These are phyloP conservation scores for Botia almorhae DNA, from an alignment of 2,797 vertebrate species.

Conservation along the genomic window DNA sequence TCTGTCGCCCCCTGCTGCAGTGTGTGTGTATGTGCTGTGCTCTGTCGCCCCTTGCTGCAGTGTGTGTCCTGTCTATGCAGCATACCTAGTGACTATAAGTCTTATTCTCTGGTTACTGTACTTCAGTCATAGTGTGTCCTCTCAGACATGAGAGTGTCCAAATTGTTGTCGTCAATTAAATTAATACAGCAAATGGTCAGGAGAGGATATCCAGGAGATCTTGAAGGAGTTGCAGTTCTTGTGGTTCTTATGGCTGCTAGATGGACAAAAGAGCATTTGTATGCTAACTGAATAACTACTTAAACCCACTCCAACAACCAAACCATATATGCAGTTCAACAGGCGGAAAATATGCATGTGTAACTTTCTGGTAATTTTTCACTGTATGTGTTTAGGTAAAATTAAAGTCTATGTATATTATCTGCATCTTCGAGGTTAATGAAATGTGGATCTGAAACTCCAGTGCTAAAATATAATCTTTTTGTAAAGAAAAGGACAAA, in stretches of 20 bases:
- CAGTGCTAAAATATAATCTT: constrained; percentile 71
- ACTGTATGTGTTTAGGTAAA: constrained; percentile 86
- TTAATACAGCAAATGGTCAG: constrained; percentile 19
- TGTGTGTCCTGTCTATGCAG: constrained; percentile 25
- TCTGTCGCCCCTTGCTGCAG: constrained; percentile 46
- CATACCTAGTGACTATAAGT: constrained; percentile 21
- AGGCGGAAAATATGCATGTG: constrained; percentile 89
- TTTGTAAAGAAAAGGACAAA: constrained; percentile 77
- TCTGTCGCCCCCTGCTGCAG: constrained; percentile 47
- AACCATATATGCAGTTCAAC: constrained; percentile 85
- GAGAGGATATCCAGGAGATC: constrained; percentile 12
- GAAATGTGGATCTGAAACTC: constrained; percentile 70
- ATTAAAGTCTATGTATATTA: constrained; percentile 80
- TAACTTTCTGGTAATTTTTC: constrained; percentile 86
- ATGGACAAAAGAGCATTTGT: constrained; percentile 51
- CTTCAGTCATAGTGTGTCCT: constrained; percentile 60
- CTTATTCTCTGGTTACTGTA: constrained; percentile 32
- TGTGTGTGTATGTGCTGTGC: constrained; percentile 56
- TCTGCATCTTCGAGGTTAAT: constrained; percentile 85
- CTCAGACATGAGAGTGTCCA: constrained; percentile 55
- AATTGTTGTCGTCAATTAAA: constrained; percentile 46
- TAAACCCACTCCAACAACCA: constrained; percentile 64
- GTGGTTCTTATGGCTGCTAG: constrained; percentile 38
- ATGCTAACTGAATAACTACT: constrained; percentile 52
- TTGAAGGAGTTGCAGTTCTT: constrained; percentile 33